Base-by-base conservation (phyloP, 2,113 vertebrate species). In the Gopherus evgoodei region DNA sequence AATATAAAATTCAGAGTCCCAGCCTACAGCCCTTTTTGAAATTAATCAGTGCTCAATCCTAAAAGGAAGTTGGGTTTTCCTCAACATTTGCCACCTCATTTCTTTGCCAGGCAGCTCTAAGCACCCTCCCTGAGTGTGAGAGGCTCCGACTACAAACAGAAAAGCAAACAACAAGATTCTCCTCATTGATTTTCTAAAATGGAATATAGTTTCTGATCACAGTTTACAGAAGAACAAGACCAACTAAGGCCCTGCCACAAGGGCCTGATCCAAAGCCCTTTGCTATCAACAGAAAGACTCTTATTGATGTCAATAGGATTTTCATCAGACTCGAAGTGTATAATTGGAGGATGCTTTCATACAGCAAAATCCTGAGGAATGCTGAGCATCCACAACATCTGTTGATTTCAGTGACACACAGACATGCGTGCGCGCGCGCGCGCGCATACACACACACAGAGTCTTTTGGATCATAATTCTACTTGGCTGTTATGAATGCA, bases 231-330 rank as follows among this genome's bases (percentile, higher is more conserved):
- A 78, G 8, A 14, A 21, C 86, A 31, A 59, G 8, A 78, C 25
- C 16, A 69, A n/a, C 17, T 0, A 1, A 81, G 35, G 0, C 6
- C 54, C 25, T 93, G 27, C 3, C 80, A 42, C 24, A 0, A 0
- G 38, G 8, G 3, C 75, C 72, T 93, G 53, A 83, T 50, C 49
- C 25, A 76, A n/a, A 85, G 8, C 14, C 13, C 2, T 38, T 69
- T 69, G 16, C 31, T 69, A n/a, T 69, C 65, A n/a, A 2, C 54
- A 24, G 9, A 75, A 81, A 35, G 75, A 47, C 75, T 27, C 13
- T 25, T 14, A 27, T 4, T 47, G 42, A 78, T 6, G 47, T 78
- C 42, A 47, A 14, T 13, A 47, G 11, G 24, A 47, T 47, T 47
- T 25, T 42, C 22, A 47, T 78, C 24, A 47, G 42, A 47, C 7